A percentile compares a stretch with the other conserved stretches of the same genome.
Conservation (phyloP, 1,140 invertebrate genomes). For the Acromyrmex echinatior region DNA sequence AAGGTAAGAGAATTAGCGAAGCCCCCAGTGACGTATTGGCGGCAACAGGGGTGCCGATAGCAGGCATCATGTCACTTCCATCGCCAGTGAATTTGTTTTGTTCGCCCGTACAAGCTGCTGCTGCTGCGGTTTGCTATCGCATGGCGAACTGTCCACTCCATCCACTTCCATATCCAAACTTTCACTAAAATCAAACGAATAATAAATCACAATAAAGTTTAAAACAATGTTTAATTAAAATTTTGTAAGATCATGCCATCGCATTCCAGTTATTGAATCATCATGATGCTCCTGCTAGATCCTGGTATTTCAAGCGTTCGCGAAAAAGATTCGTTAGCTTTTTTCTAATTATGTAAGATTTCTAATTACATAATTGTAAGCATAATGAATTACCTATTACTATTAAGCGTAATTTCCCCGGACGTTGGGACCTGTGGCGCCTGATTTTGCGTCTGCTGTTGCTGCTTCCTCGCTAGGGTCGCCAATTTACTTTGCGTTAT, state of each 20-base stretch:
- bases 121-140: slow-evolving; percentile 83
- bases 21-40: slow-evolving; percentile 85
- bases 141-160: slow-evolving; percentile 81
- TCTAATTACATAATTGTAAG: neutral
- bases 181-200: slow-evolving; percentile 80
- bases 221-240: neutral
- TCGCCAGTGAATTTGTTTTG: slow-evolving; percentile 85
- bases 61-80: slow-evolving; percentile 87
- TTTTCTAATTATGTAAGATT: neutral
- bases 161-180: slow-evolving; percentile 85
- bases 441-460: slow-evolving; percentile 80
- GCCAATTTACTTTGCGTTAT: slow-evolving; percentile 84
- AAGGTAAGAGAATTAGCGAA: slow-evolving; percentile 84
- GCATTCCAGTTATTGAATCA: neutral
- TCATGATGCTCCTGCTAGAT: neutral
- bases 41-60: slow-evolving; percentile 84
- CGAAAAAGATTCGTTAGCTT: neutral
- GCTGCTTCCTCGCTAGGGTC: slow-evolving; percentile 83
- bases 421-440: slow-evolving; percentile 84
- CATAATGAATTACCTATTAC: slow-evolving; percentile 84
- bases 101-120: slow-evolving; percentile 84
- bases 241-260: neutral
- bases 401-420: slow-evolving; percentile 87
- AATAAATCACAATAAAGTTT: neutral
- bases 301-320: neutral